Conservation (phyloP, 2,888 invertebrate species). For the Anaspis maculata region DNA sequence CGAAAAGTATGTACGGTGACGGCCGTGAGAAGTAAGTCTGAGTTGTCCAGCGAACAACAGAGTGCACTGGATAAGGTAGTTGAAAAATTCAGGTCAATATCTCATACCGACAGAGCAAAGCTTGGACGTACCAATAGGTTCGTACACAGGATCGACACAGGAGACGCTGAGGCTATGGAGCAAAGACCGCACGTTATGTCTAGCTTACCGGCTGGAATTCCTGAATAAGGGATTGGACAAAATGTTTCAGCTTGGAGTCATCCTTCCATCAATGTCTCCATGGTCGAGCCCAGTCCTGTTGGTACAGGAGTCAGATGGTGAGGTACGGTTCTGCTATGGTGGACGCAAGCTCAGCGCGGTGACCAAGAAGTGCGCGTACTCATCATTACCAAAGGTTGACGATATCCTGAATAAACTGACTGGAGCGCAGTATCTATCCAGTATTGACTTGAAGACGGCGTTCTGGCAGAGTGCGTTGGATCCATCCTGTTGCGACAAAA, state of each 20-base stretch:
- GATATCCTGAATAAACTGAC: constrained; percentile 8
- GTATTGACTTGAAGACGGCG: constrained; percentile 18
- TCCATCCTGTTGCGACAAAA: constrained; percentile 19
- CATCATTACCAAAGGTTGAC: constrained; percentile 7
- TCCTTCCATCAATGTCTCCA: constrained; percentile 1
- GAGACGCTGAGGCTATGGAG: constrained; percentile 6
- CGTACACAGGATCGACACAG: constrained; percentile 2
- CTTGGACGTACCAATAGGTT: constrained; percentile 2
- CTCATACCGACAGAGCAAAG: neutral
- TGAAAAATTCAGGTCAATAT: neutral
- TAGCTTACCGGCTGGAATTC: constrained; percentile 1
- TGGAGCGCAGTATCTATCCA: constrained; percentile 17
- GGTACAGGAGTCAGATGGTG: constrained; percentile 8
- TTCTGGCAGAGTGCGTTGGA: constrained; percentile 25
- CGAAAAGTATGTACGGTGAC: neutral
- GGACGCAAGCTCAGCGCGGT: neutral
- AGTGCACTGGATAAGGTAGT: neutral
- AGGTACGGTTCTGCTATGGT: constrained; percentile 1
- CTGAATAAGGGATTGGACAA: constrained; percentile 2
- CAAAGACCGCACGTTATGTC: constrained; percentile 1
- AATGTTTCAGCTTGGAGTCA: constrained; percentile 1
- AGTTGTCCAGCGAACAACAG: neutral
- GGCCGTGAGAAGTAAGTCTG: neutral
- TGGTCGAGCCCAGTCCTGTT: constrained; percentile 3
- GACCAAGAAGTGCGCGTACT: neutral